A percentile compares a stretch with the other conserved stretches of the same genome.
Conservation (phyloP, 2,113 vertebrate species). For the Sinocyclocheilus maitianheensis region DNA sequence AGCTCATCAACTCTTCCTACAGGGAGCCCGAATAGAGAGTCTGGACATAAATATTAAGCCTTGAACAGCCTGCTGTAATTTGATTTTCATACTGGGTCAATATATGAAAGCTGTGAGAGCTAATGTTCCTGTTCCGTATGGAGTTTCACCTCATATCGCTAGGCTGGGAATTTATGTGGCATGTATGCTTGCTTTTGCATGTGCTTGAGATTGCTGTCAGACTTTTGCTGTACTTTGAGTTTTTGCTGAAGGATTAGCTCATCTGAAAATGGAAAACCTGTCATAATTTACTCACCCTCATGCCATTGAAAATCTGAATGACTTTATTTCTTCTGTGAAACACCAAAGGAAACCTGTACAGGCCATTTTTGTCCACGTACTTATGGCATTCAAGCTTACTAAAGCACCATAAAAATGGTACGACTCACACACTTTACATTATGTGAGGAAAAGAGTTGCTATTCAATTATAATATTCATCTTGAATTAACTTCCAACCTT, state of each 20-base stretch:
- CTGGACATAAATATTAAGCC: constrained; percentile 29
- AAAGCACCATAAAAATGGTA: neutral
- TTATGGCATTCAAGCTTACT: neutral
- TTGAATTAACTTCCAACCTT: neutral
- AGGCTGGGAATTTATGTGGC: constrained; percentile 27
- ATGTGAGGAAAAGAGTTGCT: neutral
- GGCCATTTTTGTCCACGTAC: neutral
- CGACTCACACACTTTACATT: neutral
- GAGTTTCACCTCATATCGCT: constrained; percentile 36
- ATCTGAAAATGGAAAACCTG: neutral
- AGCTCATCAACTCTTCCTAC: constrained; percentile 42
- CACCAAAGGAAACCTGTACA: neutral
- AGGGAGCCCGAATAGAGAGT: constrained; percentile 34
- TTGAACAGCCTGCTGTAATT: constrained; percentile 48
- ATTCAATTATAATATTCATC: neutral
- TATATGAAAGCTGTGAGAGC: constrained; percentile 31
- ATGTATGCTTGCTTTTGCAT: constrained; percentile 38
- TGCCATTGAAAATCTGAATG: neutral
- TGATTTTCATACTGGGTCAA: constrained; percentile 53
- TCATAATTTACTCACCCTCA: neutral
- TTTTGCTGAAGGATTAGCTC: neutral
- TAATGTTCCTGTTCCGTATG: constrained; percentile 42
- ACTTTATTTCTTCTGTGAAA: neutral
- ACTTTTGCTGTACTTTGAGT: neutral
- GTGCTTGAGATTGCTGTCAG: constrained; percentile 9